Evolutionary conservation across 1,140 invertebrate species (phyloP).

Genomic region (Platyscapa corneri): DNA sequence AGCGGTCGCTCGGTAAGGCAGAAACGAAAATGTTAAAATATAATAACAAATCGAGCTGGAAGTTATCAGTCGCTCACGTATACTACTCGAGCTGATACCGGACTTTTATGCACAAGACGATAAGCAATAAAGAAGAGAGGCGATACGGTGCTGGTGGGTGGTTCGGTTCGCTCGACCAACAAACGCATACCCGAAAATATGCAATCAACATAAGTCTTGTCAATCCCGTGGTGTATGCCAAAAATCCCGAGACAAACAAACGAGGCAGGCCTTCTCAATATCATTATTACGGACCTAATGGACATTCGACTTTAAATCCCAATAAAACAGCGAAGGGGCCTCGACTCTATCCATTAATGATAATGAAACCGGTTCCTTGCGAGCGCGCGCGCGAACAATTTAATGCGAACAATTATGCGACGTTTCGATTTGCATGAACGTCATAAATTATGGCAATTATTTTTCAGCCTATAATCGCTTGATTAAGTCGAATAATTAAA

Average conservation of each 20-base stretch:
- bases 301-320: slow-evolving; percentile 32
- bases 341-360: slow-evolving; percentile 48
- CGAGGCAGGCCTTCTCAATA: slow-evolving; percentile 12
- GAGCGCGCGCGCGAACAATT: too few species aligned
- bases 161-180: background rate
- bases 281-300: slow-evolving; percentile 47
- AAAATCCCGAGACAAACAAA: slow-evolving; percentile 10
- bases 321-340: slow-evolving; percentile 19
- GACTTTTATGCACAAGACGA: too few species aligned
- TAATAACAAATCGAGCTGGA: background rate
- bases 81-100: background rate
- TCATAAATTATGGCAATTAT: slow-evolving; percentile 45
- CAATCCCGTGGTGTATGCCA: background rate
- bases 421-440: slow-evolving; percentile 32
- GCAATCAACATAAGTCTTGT: slow-evolving; percentile 40
- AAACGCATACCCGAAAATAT: background rate
- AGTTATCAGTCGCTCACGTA: background rate
- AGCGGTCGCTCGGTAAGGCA: background rate
- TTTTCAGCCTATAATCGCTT: slow-evolving; percentile 33
- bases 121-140: background rate
- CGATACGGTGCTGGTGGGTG: background rate
- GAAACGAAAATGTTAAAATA: background rate
- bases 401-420: slow-evolving; percentile 40
- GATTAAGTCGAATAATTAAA: slow-evolving; percentile 41
- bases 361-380: slow-evolving; percentile 46